These are phyloP conservation scores for Carterocephalus palaemon DNA, from an alignment of 2,888 invertebrate species.

Conservation along the genomic window DNA sequence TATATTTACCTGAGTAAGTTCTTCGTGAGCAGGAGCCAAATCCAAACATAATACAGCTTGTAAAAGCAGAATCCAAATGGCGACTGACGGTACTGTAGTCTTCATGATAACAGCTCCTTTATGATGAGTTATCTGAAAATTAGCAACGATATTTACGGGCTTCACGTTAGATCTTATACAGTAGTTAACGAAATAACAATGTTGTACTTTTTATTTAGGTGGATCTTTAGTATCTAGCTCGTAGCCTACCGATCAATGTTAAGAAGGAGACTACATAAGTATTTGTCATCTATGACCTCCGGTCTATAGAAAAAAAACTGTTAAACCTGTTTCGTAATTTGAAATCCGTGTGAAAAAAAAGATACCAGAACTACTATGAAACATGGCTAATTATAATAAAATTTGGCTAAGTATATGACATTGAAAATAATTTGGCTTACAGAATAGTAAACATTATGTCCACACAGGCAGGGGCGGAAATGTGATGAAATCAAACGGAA, in stretches of 20 bases:
- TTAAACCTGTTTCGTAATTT: too few relatives aligned
- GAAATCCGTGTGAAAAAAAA: too few relatives aligned
- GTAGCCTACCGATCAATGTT: too few relatives aligned
- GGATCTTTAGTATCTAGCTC: too few relatives aligned
- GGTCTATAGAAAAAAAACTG: too few relatives aligned
- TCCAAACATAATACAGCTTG: slow-evolving; percentile 41
- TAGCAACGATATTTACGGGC: slow-evolving; percentile 33
- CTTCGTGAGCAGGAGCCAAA: slow-evolving; percentile 41
- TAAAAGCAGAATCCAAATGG: slow-evolving; percentile 39
- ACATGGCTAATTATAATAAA: slow-evolving; percentile 7
- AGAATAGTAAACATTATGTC: slow-evolving; percentile 6
- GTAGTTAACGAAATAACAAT: too few relatives aligned
- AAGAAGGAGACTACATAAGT: too few relatives aligned
- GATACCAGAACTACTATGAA: too few relatives aligned
- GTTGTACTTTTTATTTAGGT: too few relatives aligned
- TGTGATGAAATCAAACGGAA: slow-evolving; percentile 70
- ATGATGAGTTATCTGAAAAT: slow-evolving; percentile 28
- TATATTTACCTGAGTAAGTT: slow-evolving; percentile 35
- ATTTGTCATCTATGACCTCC: too few relatives aligned
- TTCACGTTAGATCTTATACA: too few relatives aligned
- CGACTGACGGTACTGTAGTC: slow-evolving; percentile 20
- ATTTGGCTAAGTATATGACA: slow-evolving; percentile 9
- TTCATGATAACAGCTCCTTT: slow-evolving; percentile 28
- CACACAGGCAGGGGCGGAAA: slow-evolving; percentile 43
- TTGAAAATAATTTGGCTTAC: slow-evolving; percentile 14